phyloP scores from a whole-genome alignment of 2,797 vertebrate genomes.

The Fringilla coelebs region DNA sequence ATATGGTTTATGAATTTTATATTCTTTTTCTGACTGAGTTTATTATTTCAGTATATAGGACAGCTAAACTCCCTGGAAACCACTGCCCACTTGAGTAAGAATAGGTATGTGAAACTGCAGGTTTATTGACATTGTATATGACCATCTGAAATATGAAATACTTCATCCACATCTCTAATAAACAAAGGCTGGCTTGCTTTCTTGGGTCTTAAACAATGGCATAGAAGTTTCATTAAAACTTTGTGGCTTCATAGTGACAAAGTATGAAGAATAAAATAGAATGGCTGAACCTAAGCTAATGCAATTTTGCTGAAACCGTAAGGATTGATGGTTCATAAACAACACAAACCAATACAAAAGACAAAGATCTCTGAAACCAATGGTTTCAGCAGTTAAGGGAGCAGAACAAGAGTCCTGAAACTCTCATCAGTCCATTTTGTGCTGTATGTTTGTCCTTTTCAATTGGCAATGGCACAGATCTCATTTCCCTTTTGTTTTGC shows the following conservation, averaged over 20 bases:
- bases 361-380: not conserved
- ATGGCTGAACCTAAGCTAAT: not conserved
- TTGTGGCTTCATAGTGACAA: not conserved
- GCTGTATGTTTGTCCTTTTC: not conserved
- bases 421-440: not conserved
- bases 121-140: constrained; percentile 11
- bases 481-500: not conserved
- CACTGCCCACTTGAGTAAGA: constrained; percentile 14
- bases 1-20: constrained; percentile 28
- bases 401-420: not conserved
- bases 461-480: not conserved
- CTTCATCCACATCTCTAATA: not conserved
- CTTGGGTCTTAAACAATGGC: not conserved
- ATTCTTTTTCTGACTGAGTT: constrained; percentile 24
- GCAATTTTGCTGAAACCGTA: not conserved
- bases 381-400: not conserved
- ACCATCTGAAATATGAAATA: constrained; percentile 14
- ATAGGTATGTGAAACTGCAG: not conserved
- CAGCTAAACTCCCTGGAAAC: constrained; percentile 23
- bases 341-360: not conserved
- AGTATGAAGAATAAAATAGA: not conserved
- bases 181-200: not conserved
- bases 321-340: not conserved
- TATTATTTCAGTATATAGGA: constrained; percentile 18
- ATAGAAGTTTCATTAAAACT: constrained; percentile 1